Evolutionary conservation across 2,888 invertebrate genomes (phyloP).

Genomic region (Girardia tigrina): DNA sequence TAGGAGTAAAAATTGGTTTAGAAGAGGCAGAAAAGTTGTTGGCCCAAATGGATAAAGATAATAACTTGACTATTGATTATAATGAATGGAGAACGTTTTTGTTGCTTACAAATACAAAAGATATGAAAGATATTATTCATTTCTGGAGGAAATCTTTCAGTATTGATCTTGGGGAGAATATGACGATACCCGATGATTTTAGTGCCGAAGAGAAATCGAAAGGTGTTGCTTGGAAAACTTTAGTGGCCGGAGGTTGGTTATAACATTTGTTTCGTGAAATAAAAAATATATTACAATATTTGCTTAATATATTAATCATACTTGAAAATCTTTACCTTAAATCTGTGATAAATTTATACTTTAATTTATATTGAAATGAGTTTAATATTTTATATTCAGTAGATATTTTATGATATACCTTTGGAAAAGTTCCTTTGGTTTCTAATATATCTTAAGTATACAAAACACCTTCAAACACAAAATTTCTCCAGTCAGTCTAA

Average conservation of each 20-base stretch:
- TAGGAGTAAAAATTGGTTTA: constrained; percentile 70
- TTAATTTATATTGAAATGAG: too few species aligned
- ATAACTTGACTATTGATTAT: constrained; percentile 78
- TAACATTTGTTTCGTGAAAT: constrained; percentile 65
- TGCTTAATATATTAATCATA: too few species aligned
- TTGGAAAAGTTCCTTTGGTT: too few species aligned
- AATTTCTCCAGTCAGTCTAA: too few species aligned
- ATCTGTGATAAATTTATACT: too few species aligned
- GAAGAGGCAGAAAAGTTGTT: constrained; percentile 71
- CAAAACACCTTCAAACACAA: too few species aligned
- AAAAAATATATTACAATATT: too few species aligned
- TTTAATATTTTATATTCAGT: too few species aligned
- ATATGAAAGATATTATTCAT: constrained; percentile 74
- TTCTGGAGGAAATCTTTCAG: constrained; percentile 73
- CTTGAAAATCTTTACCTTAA: too few species aligned
- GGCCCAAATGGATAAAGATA: constrained; percentile 84
- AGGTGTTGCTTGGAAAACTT: constrained; percentile 92
- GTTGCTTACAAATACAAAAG: constrained; percentile 71
- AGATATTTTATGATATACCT: too few species aligned
- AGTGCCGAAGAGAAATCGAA: constrained; percentile 77
- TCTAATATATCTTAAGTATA: too few species aligned
- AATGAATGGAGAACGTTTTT: constrained; percentile 88
- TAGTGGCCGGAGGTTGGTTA: constrained; percentile 71
- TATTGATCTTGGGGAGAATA: constrained; percentile 64
- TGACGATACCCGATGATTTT: constrained; percentile 89